Conservation (phyloP, 2,797 vertebrate species). For the Philypnodon macrostomus region DNA sequence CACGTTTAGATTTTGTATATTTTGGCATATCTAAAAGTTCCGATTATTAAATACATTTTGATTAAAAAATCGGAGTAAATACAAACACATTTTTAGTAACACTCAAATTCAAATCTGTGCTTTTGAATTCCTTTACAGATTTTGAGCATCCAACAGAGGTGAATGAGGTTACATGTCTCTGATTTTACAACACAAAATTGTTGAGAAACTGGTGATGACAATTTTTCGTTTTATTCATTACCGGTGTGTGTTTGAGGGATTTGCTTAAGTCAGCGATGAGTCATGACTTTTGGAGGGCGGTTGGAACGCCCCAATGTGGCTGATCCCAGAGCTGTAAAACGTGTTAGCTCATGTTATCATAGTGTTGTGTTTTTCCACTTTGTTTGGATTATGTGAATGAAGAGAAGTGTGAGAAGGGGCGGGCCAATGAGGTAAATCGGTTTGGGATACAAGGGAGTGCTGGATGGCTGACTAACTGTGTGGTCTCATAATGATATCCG, state of each 20-base stretch:
- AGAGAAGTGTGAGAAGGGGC: constrained; percentile 31
- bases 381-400: constrained; percentile 32
- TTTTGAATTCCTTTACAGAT: constrained; percentile 20
- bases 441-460: constrained; percentile 29
- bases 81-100: too few relatives aligned
- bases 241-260: constrained; percentile 54
- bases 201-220: constrained; percentile 26
- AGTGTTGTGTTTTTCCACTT: constrained; percentile 28
- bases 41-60: too few relatives aligned
- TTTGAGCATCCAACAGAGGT: constrained; percentile 37
- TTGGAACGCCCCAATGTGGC: constrained; percentile 40
- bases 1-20: too few relatives aligned
- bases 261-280: constrained; percentile 45
- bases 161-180: constrained; percentile 39
- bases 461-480: constrained; percentile 48
- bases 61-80: too few relatives aligned
- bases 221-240: constrained; percentile 40
- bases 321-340: constrained; percentile 22
- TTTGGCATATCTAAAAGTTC: too few relatives aligned
- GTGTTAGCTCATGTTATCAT: constrained; percentile 57
- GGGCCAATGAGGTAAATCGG: constrained; percentile 45
- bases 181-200: constrained; percentile 58
- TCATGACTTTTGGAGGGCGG: constrained; percentile 43
- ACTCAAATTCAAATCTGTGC: constrained; percentile 30
- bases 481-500: constrained; percentile 47